Evolutionary conservation across 2,888 invertebrate species (phyloP).

Genomic region (Acheta domesticus): DNA sequence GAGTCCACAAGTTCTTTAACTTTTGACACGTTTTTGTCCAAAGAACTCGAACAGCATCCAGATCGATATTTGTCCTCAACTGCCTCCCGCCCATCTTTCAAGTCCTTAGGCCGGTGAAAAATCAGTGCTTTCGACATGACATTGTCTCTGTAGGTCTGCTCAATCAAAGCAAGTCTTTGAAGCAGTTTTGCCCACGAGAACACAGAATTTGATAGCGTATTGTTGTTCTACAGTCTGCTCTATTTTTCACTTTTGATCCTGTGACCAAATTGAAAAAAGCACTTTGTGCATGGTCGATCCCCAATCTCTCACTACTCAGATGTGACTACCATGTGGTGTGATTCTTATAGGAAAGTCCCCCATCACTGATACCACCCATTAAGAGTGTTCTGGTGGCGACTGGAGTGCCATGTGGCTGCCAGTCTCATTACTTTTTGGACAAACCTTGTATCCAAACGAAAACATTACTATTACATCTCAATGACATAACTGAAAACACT

Average conservation of each 20-base stretch:
- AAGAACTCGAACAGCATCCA: no score
- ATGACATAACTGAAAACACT: no score
- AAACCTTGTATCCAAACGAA: not conserved
- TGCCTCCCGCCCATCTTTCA: no score
- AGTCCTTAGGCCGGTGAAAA: no score
- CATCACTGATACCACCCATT: not conserved
- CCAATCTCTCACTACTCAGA: not conserved
- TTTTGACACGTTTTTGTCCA: no score
- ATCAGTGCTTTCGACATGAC: not conserved
- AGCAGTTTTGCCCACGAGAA: not conserved
- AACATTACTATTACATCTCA: no score
- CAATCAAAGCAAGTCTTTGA: not conserved
- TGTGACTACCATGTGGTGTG: not conserved
- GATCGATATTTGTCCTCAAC: no score
- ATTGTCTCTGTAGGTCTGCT: no score
- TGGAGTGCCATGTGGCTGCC: not conserved
- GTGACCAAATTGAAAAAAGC: not conserved
- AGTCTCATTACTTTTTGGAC: not conserved
- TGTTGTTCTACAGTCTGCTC: not conserved
- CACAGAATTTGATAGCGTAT: not conserved
- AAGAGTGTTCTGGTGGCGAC: not conserved
- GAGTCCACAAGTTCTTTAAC: no score
- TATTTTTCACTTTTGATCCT: not conserved
- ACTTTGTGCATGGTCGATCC: not conserved
- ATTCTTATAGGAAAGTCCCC: not conserved